Evolutionary conservation across 2,888 invertebrate genomes (phyloP).

Genomic region (Schizotus pectinicornis): DNA sequence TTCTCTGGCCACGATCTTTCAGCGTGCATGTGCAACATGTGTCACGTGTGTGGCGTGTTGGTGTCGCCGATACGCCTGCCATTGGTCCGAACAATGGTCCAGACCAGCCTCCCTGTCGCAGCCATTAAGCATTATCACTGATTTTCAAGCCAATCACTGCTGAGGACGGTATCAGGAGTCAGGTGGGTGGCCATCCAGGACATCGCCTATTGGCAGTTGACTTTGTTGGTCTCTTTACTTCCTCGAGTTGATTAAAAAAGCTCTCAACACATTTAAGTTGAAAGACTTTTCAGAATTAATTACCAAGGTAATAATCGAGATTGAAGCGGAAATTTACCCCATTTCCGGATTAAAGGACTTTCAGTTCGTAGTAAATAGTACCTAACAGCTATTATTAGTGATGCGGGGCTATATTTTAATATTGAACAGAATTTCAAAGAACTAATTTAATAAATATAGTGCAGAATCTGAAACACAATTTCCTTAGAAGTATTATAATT

Average conservation of each 20-base stretch:
- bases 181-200: slow-evolving; percentile 28
- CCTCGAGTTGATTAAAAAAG: slow-evolving; percentile 9
- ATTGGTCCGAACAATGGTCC: slow-evolving; percentile 48
- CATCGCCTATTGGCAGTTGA: slow-evolving; percentile 19
- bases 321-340: no score
- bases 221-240: background rate
- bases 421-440: no score
- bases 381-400: no score
- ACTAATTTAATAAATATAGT: no score
- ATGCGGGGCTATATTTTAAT: no score
- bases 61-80: slow-evolving; percentile 25
- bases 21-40: slow-evolving; percentile 8
- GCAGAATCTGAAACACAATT: no score
- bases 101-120: slow-evolving; percentile 54
- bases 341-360: no score
- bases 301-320: no score
- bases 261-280: background rate
- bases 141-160: slow-evolving; percentile 46
- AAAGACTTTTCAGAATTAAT: no score
- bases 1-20: background rate
- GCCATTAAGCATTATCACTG: slow-evolving; percentile 55
- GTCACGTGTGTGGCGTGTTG: slow-evolving; percentile 22
- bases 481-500: no score
- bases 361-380: no score
- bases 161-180: slow-evolving; percentile 34